Conservation (phyloP, 1,140 invertebrate genomes). For the Microplitis demolitor region DNA sequence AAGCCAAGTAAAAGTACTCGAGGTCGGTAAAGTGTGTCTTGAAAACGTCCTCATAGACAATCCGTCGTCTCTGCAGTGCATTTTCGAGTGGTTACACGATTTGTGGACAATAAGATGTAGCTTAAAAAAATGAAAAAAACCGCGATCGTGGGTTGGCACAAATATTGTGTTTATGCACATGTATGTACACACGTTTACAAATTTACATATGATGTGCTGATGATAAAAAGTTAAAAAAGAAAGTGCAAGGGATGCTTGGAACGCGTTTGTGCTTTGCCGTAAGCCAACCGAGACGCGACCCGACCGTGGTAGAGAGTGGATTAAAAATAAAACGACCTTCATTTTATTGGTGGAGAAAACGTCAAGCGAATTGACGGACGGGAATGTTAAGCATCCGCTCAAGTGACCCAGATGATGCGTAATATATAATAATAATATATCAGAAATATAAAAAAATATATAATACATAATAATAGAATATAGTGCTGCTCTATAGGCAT, state of each 20-base stretch:
- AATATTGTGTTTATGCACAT: no score
- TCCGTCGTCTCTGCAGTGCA: no score
- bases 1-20: no score
- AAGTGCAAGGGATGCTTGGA: constrained; percentile 11
- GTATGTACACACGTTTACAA: no score
- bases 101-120: no score
- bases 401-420: constrained; percentile 7
- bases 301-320: constrained; percentile 19
- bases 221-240: neutral
- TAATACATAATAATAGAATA: constrained; percentile 46
- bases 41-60: no score
- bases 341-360: constrained; percentile 25
- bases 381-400: constrained; percentile 17
- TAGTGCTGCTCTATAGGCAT: no score
- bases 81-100: no score
- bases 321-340: constrained; percentile 37
- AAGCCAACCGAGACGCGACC: constrained; percentile 1
- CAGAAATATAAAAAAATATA: neutral
- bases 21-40: no score
- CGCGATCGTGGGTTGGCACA: no score
- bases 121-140: no score
- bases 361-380: constrained; percentile 14
- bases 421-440: neutral
- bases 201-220: no score
- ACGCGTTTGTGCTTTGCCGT: neutral